Conservation (phyloP, 1,140 invertebrate species). For the Harlomillsia oculata region DNA sequence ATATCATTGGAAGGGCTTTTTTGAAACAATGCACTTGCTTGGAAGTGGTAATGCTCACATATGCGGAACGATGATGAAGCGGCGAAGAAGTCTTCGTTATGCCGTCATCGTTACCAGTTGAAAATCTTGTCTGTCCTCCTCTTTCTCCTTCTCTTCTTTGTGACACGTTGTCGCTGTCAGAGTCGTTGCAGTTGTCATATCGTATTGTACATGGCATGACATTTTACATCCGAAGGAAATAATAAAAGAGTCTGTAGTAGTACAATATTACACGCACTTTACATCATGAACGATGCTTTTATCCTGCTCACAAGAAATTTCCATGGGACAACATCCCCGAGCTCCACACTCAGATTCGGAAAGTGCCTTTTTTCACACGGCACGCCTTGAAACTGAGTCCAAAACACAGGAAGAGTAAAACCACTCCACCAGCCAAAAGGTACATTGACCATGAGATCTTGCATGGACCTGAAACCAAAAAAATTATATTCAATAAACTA, state of each 20-base stretch:
- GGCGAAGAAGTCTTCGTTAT: no score
- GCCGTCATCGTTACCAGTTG: no score
- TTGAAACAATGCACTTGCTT: no score
- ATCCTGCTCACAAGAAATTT: conserved; percentile 10
- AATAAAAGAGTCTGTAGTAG: neutral
- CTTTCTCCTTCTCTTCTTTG: no score
- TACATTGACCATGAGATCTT: conserved; percentile 55
- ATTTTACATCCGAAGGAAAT: neutral
- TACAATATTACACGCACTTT: neutral
- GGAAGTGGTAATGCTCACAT: no score
- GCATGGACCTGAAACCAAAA: conserved; percentile 49
- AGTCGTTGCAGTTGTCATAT: neutral
- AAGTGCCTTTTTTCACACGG: conserved; percentile 43
- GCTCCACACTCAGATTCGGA: conserved; percentile 44
- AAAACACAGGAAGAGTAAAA: conserved; percentile 49
- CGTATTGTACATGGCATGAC: neutral
- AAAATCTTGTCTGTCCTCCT: no score
- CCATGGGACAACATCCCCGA: conserved; percentile 21
- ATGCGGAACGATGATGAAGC: no score
- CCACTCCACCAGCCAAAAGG: conserved; percentile 47
- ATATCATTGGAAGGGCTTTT: no score
- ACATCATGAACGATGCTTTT: neutral
- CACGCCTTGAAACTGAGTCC: conserved; percentile 51
- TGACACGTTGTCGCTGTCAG: no score
- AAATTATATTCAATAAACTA: no score